Conservation (phyloP, 2,797 vertebrate genomes). For the Hipposideros larvatus region DNA sequence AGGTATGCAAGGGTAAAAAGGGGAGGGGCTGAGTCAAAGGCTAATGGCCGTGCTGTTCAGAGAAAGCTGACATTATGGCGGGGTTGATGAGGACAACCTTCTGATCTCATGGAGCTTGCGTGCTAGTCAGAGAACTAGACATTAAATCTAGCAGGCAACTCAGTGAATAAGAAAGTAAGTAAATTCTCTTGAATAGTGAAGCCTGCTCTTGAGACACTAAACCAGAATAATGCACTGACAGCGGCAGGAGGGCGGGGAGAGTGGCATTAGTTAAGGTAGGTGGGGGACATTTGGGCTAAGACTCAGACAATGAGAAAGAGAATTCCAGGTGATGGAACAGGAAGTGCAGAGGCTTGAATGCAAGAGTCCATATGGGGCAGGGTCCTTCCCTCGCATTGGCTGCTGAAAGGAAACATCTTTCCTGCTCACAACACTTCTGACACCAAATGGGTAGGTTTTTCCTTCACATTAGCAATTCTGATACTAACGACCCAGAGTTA, state of each 20-base stretch:
- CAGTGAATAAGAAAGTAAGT: not conserved
- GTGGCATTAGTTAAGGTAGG: too few relatives aligned
- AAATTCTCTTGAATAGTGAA: not conserved
- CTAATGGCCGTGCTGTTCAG: not conserved
- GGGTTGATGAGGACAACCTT: too few relatives aligned
- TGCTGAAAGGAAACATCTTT: not conserved
- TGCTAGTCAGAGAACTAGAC: not conserved
- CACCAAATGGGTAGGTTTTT: too few relatives aligned
- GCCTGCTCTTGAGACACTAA: not conserved
- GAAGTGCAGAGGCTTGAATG: not conserved
- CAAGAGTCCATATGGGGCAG: not conserved
- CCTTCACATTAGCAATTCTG: not conserved
- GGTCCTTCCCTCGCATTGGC: not conserved
- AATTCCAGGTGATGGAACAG: not conserved
- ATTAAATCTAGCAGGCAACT: not conserved
- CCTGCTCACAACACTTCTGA: not conserved
- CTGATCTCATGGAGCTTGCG: not conserved
- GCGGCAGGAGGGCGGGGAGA: fast-evolving
- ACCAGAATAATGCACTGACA: not conserved
- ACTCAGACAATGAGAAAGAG: not conserved
- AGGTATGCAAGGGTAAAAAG: not conserved
- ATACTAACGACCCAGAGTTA: not conserved
- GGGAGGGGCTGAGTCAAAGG: not conserved
- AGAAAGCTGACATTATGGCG: not conserved
- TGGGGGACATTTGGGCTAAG: not conserved